Percentiles rank a stretch among this genome's conserved stretches.
phyloP scores from a whole-genome alignment of 30 jellyfish, hydroid and myxozoan genomes.

The Sanderia malayensis region DNA sequence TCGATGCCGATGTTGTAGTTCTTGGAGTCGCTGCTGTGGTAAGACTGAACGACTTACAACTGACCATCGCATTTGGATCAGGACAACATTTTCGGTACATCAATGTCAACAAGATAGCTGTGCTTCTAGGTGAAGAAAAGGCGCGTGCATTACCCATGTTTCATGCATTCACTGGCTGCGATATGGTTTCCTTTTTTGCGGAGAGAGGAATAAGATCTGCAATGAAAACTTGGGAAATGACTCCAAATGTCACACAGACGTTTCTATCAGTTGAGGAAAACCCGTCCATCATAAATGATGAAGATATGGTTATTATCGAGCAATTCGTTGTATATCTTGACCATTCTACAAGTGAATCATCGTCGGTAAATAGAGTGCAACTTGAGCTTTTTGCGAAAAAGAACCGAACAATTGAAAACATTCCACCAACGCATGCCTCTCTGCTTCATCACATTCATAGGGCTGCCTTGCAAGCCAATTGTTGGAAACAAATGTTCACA shows the following conservation, averaged over 20 bases:
- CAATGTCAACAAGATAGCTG: no score
- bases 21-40: no score
- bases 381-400: conserved; percentile 30
- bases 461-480: conserved; percentile 47
- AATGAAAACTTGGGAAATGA: no score
- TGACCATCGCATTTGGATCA: no score
- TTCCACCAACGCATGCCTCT: conserved; percentile 37
- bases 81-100: no score
- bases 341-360: conserved; percentile 13
- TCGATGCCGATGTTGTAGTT: no score
- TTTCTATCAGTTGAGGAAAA: conserved; percentile 22
- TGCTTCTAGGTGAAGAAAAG: no score
- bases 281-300: conserved; percentile 11
- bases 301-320: conserved; percentile 32
- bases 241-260: conserved; percentile 29
- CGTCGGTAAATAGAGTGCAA: conserved; percentile 18
- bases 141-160: no score
- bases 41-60: no score
- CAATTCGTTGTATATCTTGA: conserved; percentile 17
- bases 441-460: conserved; percentile 32
- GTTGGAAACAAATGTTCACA: conserved; percentile 36
- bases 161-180: no score
- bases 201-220: no score
- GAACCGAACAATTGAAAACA: conserved; percentile 33
- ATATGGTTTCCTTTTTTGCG: no score